A percentile compares a stretch with the other conserved stretches of the same genome.
Conservation (phyloP, 2,113 vertebrate genomes). For the Semnornis frantzii region DNA sequence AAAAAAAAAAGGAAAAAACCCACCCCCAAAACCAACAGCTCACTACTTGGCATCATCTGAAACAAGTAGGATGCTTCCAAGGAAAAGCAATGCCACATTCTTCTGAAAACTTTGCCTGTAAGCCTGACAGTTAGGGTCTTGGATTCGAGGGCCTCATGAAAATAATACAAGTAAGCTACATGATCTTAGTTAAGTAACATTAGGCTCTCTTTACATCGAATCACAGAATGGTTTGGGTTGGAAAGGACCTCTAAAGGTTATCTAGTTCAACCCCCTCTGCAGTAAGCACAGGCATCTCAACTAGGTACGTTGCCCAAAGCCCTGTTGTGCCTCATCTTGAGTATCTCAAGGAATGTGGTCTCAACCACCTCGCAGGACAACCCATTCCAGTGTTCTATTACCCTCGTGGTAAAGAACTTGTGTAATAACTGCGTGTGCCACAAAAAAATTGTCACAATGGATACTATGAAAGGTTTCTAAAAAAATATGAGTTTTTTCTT, state of each 20-base stretch:
- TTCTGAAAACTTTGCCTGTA: background rate
- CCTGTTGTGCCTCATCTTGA: too few relatives aligned
- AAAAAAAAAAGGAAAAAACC: accelerated
- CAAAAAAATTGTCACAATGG: background rate
- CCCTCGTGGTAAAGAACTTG: too few relatives aligned
- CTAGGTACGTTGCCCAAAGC: too few relatives aligned
- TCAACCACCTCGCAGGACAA: too few relatives aligned
- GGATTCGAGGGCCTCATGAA: background rate
- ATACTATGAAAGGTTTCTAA: background rate
- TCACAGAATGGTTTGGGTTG: too few relatives aligned
- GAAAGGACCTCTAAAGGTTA: too few relatives aligned
- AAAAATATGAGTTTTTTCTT: background rate
- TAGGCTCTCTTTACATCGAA: too few relatives aligned
- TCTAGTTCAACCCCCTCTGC: too few relatives aligned
- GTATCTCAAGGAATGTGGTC: too few relatives aligned
- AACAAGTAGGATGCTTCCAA: background rate
- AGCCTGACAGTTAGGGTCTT: background rate
- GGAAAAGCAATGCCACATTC: background rate
- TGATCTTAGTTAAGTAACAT: background rate
- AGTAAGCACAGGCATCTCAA: too few relatives aligned
- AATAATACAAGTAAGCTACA: background rate
- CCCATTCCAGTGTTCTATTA: too few relatives aligned
- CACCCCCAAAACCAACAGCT: too few relatives aligned
- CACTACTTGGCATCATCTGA: background rate
- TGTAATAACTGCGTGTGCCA: background rate